A percentile compares a stretch with the other conserved stretches of the same genome.
Evolutionary conservation across 2,113 vertebrate species (phyloP).

Genomic region (Lonchura striata): DNA sequence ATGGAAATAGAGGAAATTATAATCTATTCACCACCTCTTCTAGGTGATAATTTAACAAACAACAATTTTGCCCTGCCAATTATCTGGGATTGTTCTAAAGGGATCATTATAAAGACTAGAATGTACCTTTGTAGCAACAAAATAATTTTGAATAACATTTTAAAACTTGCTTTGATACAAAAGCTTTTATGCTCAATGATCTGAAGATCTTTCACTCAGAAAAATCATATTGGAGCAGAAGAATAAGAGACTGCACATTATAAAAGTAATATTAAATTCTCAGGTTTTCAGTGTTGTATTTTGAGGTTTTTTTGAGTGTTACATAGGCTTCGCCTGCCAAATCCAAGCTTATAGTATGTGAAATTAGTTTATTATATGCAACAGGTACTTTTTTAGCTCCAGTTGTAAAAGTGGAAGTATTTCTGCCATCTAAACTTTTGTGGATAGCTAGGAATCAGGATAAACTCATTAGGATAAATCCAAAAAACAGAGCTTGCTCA

Average conservation of each 20-base stretch:
- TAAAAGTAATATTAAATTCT: neutral
- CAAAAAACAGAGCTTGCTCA: neutral
- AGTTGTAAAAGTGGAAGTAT: neutral
- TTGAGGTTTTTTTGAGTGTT: neutral
- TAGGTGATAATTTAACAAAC: neutral
- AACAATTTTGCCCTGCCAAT: neutral
- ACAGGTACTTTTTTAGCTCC: neutral
- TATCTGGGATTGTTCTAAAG: neutral
- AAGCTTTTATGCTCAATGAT: neutral
- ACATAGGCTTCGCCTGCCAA: neutral
- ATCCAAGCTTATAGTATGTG: neutral
- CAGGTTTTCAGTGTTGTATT: neutral
- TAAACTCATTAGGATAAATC: neutral
- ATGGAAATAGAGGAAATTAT: neutral
- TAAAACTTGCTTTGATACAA: neutral
- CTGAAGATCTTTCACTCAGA: neutral
- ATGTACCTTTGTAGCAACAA: neutral
- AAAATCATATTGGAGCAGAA: neutral
- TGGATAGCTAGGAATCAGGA: neutral
- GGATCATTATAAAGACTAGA: neutral
- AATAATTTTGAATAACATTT: neutral
- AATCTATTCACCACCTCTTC: neutral
- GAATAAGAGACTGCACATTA: neutral
- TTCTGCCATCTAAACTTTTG: neutral
- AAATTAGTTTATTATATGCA: neutral